Conservation (phyloP, 37 sponge, comb jelly and placozoan species). For the Aplysina aerophoba region DNA sequence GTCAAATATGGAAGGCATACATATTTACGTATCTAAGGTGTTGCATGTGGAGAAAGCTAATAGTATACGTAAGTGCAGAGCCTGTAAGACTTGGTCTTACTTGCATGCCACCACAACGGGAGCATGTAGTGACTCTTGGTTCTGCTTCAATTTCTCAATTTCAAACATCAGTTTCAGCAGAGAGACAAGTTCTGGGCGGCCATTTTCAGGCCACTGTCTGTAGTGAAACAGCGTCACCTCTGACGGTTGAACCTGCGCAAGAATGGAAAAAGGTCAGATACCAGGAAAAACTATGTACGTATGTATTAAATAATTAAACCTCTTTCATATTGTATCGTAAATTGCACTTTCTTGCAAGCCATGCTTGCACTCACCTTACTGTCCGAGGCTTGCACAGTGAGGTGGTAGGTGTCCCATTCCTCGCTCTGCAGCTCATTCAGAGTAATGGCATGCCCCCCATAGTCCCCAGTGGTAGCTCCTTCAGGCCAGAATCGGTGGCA, state of each 20-base stretch:
- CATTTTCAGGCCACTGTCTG: not conserved
- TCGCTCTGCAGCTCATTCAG: not conserved
- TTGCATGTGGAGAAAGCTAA: too few relatives aligned
- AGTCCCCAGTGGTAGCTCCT: not conserved
- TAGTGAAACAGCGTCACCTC: constrained; percentile 26
- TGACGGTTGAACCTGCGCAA: not conserved
- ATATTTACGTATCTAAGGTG: too few relatives aligned
- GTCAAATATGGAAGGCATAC: too few relatives aligned
- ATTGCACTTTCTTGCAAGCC: too few relatives aligned
- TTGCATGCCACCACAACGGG: constrained; percentile 33
- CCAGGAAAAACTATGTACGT: too few relatives aligned
- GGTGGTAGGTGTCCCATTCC: not conserved
- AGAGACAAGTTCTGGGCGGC: not conserved
- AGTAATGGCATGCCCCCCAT: not conserved
- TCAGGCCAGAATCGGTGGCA: constrained; percentile 5
- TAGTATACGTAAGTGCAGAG: not conserved
- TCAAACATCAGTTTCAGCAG: not conserved
- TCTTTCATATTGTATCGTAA: too few relatives aligned
- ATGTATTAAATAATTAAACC: too few relatives aligned
- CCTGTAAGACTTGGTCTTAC: constrained; percentile 4
- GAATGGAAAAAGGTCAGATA: too few relatives aligned
- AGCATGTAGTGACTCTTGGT: not conserved
- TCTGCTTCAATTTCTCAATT: not conserved
- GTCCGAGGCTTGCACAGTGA: not conserved
- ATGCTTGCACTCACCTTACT: not conserved